Base-by-base conservation (phyloP, 2,888 invertebrate species). In the Arge pagana region DNA sequence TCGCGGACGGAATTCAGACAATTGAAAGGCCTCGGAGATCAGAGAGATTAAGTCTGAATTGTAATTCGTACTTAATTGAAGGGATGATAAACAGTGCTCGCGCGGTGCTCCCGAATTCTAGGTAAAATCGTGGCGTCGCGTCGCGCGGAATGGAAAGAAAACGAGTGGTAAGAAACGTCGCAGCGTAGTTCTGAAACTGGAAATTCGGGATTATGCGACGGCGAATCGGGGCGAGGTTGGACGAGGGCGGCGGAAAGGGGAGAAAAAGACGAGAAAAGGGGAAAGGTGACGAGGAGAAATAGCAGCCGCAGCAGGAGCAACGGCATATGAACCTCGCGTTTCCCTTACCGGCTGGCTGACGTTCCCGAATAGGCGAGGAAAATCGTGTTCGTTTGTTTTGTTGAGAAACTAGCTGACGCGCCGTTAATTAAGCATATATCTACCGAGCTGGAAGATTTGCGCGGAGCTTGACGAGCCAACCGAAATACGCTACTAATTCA, bases 341-440 rank as follows among this genome's bases (percentile, higher is more conserved):
- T 26, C 15, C 40, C 24, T 40, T 24, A 16, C 13, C 40, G 16
- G 26, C 52, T 49, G 53, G 31, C 57, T 59, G 53, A 55, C 26
- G 28, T 18, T 4, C 8, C 15, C 24, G 26, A 26, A 16, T 11
- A 11, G 15, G 7, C 21, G 43, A 13, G 28, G 19, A 64, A 65
- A 63, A 64, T 63, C 60, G 51, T 50, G 50, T 59, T 57, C 60
- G 56, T 59, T 57, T 61, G 59, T 65, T 66, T 58, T 57, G 61
- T 56, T 62, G 62, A 58, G 61, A 64, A 61, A 60, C 60, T 48
- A 48, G 59, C 63, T 61, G 66, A 65, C 61, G 61, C 59, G 59
- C 59, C 62, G 65, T 66, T 70, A 68, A 70, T 70, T 66, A 70
- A 68, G 63, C 63, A 58, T 60, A 62, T 66, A 67, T 68, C 68